These are phyloP conservation scores for Paragorgia papillata DNA, from an alignment of 92 coral and sea anemone species.

Conservation along the genomic window DNA sequence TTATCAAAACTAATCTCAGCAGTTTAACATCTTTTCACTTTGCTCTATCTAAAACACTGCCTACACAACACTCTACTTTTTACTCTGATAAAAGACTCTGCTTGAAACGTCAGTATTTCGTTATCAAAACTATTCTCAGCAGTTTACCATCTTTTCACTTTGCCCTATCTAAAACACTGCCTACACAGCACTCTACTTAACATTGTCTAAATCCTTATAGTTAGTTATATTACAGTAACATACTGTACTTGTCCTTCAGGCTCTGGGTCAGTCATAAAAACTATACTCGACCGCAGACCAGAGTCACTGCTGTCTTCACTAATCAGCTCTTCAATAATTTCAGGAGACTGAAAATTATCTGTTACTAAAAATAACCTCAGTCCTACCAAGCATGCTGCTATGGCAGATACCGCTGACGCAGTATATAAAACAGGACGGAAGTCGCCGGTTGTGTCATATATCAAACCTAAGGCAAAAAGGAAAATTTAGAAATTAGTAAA, in stretches of 20 bases:
- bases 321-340: not conserved
- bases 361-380: not conserved
- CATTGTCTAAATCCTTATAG: too few species aligned
- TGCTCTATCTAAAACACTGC: too few species aligned
- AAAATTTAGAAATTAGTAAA: not conserved
- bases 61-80: too few species aligned
- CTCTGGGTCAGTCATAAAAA: not conserved
- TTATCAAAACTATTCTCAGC: too few species aligned
- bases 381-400: constrained; percentile 4
- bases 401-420: constrained; percentile 14
- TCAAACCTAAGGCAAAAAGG: not conserved
- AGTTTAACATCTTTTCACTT: too few species aligned
- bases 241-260: not conserved
- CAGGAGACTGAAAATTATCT: not conserved
- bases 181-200: too few species aligned
- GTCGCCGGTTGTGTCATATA: constrained; percentile 1
- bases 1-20: too few species aligned
- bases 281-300: not conserved
- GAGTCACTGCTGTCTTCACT: not conserved
- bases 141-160: too few species aligned
- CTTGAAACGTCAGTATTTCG: too few species aligned
- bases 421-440: not conserved
- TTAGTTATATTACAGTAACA: not conserved
- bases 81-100: too few species aligned
- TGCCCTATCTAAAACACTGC: too few species aligned